Evolutionary conservation across 2,113 vertebrate species (phyloP), one percentile per base, ranked within the genome.

Genomic region (Sylvietta virens): DNA sequence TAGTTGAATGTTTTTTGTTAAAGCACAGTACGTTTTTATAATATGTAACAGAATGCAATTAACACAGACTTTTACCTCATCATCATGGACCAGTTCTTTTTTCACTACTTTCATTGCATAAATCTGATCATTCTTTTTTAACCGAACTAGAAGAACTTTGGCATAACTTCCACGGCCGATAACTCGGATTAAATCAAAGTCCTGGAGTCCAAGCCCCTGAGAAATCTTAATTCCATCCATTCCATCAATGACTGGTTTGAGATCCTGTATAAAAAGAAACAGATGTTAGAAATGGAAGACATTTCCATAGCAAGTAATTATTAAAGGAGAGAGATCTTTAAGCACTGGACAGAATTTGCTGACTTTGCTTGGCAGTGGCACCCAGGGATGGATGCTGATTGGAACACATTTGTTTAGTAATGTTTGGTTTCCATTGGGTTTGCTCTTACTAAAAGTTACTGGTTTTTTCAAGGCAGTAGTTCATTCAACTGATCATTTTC

Each of bases 41-140:
- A 8, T 3, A 56, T 6, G 6, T 12, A 77, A 80, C 4, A 10
- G 66, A 76, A 72, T 20, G 17, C 47, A 84, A 51, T 61, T 61
- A 69, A 54, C 40, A 42, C 18, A 82, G 47, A n/a, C 7, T 71
- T 98, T 97, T 96, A 99, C 99, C 99, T 99, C 99, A 6, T 99
- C 99, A 3, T 99, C 99, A 1, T 99, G 99, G 65, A 99, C 99
- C 95, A 99, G 97, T 94, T 99, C 99, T 97, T 99, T 99, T 97
- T 99, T 99, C 94, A 99, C 99, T 87, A 99, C 99, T 97, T 99
- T 99, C 99, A 99, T 99, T 92, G 99, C 99, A 10, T 99, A 99
- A 50, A 98, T 96, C 78, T 99, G 99, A 67, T 99, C 99, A 4
- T 99, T 99, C 98, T 99, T 99, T 98, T 99, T 99, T 67, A 99